Base-by-base conservation (phyloP, 1,140 invertebrate genomes). In the Listronotus bonariensis region DNA sequence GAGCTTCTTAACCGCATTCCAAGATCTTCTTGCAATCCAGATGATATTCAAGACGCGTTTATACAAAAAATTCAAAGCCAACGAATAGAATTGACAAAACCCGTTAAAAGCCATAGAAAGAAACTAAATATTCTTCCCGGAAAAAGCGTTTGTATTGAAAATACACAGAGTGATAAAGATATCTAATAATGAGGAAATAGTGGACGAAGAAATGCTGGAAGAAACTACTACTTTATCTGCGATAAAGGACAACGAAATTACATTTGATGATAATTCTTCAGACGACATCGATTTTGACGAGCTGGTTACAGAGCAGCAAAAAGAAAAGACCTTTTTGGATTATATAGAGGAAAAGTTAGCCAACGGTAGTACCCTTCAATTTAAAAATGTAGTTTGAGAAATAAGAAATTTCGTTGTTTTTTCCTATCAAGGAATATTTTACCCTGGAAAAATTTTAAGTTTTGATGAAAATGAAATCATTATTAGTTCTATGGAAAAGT, bases 101-200 rank as follows among this genome's bases (percentile, higher is more conserved):
- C 36, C 36, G 36, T 38, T 38, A 38, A 6, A 38, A 38, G 12
- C 36, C 36, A 12, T 38, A 38, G 36, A 38, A 38, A 38, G 12
- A 38, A 38, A 8, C 36, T 38, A 12, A 38, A 38, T 38, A 38
- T 38, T 8, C 36, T 12, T 38, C 36, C 36, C 36, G 36, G 36
- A 12, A 38, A 38, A 38, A 38, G 36, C 36, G 36, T 38, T 38
- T 38, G 36, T 38, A 12, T 38, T 38, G 36, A 38, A 38, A 38
- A 38, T 38, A 38, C 36, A 38, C 36, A 38, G 36, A 38, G 36
- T 38, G 36, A 38, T 38, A 12, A 38, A 38, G 36, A 38, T 38
- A 38, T 38, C 36, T 38, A 38, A 38, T 38, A 38, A 38, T 38
- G 36, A 38, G 36, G 36, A 8, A 38, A 38, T 38, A 38, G 36